These are phyloP conservation scores for Corythornis leucogaster DNA, from an alignment of 2,797 vertebrate species.

Conservation along the genomic window DNA sequence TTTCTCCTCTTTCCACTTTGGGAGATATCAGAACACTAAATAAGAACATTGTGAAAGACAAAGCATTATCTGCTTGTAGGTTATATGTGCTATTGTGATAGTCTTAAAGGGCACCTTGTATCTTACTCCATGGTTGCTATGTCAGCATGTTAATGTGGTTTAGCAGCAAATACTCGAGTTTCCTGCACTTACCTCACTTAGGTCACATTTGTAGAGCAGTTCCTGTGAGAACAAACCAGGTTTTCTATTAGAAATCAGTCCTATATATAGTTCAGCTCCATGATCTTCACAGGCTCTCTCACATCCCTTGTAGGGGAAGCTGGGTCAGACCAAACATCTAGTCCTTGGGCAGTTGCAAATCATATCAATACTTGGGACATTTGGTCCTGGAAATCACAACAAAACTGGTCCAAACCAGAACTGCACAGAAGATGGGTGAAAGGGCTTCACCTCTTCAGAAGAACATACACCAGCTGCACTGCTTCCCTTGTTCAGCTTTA, in stretches of 20 bases:
- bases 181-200: background rate
- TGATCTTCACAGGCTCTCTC: background rate
- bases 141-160: background rate
- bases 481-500: background rate
- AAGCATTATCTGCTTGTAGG: background rate
- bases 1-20: background rate
- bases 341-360: background rate
- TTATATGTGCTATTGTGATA: background rate
- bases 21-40: background rate
- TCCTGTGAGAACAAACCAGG: background rate
- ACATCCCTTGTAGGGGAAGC: background rate
- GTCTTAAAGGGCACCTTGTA: background rate
- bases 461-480: background rate
- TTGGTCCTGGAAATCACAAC: background rate
- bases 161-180: background rate
- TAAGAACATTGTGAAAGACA: background rate
- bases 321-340: background rate
- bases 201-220: background rate
- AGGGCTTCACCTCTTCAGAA: background rate
- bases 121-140: background rate
- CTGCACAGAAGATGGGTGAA: background rate
- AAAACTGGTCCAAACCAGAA: background rate
- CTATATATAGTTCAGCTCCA: background rate
- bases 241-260: background rate
- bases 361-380: background rate